Conservation (phyloP, 2,888 invertebrate species). For the Lottia gigantea region DNA sequence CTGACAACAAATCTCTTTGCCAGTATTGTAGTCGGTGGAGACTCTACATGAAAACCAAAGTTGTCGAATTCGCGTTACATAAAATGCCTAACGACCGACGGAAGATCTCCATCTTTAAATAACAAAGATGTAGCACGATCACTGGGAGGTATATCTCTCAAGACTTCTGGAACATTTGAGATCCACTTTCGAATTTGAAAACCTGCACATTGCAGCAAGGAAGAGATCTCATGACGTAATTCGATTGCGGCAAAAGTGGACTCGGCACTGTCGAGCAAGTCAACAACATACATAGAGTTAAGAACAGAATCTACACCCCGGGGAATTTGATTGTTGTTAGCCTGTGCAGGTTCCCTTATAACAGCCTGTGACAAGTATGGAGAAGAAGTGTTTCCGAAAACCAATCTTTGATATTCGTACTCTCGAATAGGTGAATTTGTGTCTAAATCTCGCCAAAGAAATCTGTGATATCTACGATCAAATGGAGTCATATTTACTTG, state of each 20-base stretch:
- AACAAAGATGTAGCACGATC: not conserved
- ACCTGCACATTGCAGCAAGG: not conserved
- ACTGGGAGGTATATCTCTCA: not conserved
- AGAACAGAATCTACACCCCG: not conserved
- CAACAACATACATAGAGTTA: not conserved
- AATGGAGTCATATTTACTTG: not conserved
- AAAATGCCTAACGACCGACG: not conserved
- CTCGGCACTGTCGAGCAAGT: not conserved
- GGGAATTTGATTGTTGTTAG: not conserved
- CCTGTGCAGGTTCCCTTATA: no score
- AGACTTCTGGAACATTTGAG: not conserved
- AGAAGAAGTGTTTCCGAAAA: not conserved
- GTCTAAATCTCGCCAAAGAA: not conserved
- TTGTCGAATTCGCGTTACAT: not conserved
- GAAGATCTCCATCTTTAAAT: not conserved
- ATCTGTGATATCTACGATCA: not conserved
- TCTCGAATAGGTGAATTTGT: not conserved
- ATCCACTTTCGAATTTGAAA: constrained; percentile 2
- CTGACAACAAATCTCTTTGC: not conserved
- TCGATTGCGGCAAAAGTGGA: not conserved
- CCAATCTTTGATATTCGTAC: not conserved
- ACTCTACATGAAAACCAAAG: not conserved
- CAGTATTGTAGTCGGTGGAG: not conserved
- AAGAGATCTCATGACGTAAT: not conserved
- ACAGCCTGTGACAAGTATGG: no score